Conservation (phyloP, 2,888 invertebrate species). For the Harpagoxenus sublaevis region DNA sequence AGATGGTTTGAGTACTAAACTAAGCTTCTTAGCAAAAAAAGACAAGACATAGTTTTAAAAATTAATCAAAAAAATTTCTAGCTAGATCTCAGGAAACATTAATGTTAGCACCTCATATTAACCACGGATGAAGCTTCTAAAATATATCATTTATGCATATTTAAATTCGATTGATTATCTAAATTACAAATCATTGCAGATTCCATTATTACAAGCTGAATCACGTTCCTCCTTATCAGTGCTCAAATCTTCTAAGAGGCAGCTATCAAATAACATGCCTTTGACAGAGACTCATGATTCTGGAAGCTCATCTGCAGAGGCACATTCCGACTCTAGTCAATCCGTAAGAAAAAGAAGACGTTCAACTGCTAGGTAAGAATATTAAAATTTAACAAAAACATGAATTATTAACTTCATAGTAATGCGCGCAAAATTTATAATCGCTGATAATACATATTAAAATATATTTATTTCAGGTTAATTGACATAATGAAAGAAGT, state of each 20-base stretch:
- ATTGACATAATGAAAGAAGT: conserved; percentile 81
- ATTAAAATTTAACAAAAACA: conserved; percentile 21
- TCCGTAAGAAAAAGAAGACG: conserved; percentile 84
- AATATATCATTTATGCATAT: neutral
- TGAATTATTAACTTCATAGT: conserved; percentile 17
- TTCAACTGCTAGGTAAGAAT: conserved; percentile 79
- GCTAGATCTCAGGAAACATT: neutral
- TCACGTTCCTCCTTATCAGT: conserved; percentile 87
- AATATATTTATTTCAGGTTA: conserved; percentile 73
- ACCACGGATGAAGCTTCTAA: neutral
- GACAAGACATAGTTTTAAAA: neutral
- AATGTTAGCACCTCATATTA: neutral
- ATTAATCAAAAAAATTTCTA: neutral
- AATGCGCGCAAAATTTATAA: neutral
- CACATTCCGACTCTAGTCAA: conserved; percentile 88
- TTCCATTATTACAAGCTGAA: conserved; percentile 87
- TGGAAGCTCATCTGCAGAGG: conserved; percentile 86
- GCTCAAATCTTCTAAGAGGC: conserved; percentile 87
- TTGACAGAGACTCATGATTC: conserved; percentile 86
- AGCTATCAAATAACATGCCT: conserved; percentile 87
- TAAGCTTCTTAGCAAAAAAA: neutral
- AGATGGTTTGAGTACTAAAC: neutral
- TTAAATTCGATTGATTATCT: neutral
- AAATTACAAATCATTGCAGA: conserved; percentile 75
- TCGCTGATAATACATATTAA: neutral